Evolutionary conservation across 2,797 vertebrate genomes (phyloP).

Genomic region (Halcyon badia): DNA sequence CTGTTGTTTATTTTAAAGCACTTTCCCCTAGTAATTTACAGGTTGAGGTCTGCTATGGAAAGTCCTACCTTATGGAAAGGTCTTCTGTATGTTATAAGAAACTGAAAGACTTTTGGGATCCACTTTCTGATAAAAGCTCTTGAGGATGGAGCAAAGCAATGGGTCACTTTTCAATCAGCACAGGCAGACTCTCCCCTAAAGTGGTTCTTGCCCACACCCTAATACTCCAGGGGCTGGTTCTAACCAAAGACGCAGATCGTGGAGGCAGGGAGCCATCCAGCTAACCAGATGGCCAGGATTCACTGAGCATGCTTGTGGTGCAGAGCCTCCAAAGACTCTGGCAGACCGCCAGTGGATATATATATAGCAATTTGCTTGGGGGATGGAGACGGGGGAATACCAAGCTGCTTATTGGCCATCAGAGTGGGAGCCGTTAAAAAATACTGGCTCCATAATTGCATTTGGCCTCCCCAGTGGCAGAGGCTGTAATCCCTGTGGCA

Average conservation of each 20-base stretch:
- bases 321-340: conserved; percentile 33
- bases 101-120: not conserved
- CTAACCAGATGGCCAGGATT: conserved; percentile 57
- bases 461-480: conserved; percentile 23
- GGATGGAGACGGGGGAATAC: conserved; percentile 30
- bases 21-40: conserved; percentile 22
- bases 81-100: not conserved
- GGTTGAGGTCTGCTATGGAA: not conserved
- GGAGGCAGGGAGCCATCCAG: conserved; percentile 25
- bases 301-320: conserved; percentile 42
- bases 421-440: conserved; percentile 46
- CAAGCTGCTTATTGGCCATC: conserved; percentile 56
- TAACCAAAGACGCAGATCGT: not conserved
- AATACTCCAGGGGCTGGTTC: not conserved
- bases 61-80: not conserved
- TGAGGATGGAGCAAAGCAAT: not conserved
- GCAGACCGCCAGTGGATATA: not conserved
- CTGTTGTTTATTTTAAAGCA: conserved; percentile 61
- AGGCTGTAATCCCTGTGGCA: conserved; percentile 2
- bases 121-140: not conserved
- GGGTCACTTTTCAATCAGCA: not conserved
- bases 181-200: not conserved
- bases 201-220: not conserved
- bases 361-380: conserved; percentile 44
- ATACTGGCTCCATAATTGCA: conserved; percentile 60